Base-by-base conservation (phyloP, 37 sponge, comb jelly and placozoan species). In the Eunapius fragilis region DNA sequence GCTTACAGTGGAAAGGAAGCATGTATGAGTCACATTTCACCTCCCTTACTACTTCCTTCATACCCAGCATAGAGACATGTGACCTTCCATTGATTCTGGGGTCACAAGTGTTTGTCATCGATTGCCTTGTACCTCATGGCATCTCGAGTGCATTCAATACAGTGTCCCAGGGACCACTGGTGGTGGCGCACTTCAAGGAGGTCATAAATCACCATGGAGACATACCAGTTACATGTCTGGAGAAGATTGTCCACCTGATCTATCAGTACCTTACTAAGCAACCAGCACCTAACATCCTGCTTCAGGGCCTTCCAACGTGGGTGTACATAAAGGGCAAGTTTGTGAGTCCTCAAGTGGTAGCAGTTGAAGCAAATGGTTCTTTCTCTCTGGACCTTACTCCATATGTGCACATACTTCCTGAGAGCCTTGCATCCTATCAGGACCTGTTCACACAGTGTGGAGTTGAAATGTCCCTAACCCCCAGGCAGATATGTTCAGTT, bases 1-100 rank as follows among this genome's bases (percentile, higher is more conserved):
- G 69, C 13, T 48, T 90, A 32, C 30, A 22, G 28, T 91, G 91
- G 91, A 82, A 78, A 73, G 91, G 91, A 68, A 24, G 17, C 10
- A 74, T 45, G 37, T 75, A 10, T 23, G 68, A 9, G 0, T 88
- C 83, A 24, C 83, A 88, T 70, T 82, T 88, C 30, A 35, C 77
- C 24, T 71, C 88, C 2, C 34, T 87, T 0, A 76, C 31, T 34
- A 28, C 17, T 30, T 28, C 77, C 1, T 58, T 58, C 17, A 19
- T 11, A 58, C 58, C 58, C 14, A 58, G 58, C 22, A 2, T 11
- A 17, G 58, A 58, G 58, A 58, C 58, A 17, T 11, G 19, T 58
- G 58, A 58, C 14, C 58, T 58, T 11, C 74, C 31, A 24, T 27
- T 73, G 17, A 73, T 31, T 27, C 31, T 58, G 58, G 58, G 58